These are phyloP conservation scores for Agriopis leucophaearia DNA, from an alignment of 2,888 invertebrate genomes.

Conservation along the genomic window DNA sequence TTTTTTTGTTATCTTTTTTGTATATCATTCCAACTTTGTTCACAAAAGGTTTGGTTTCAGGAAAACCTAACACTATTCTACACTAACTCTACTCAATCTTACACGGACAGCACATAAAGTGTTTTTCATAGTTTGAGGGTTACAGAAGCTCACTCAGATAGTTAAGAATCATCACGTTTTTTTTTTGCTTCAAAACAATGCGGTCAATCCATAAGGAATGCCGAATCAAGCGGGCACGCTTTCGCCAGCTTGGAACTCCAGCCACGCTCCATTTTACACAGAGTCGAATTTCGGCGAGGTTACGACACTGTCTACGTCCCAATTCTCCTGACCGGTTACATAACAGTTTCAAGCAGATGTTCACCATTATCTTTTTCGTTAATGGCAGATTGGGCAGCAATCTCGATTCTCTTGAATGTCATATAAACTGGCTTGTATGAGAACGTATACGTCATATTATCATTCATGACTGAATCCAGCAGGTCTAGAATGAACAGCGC, in stretches of 20 bases:
- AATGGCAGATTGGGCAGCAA: conserved; percentile 29
- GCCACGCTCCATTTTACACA: conserved; percentile 42
- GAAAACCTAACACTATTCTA: no score
- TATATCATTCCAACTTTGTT: no score
- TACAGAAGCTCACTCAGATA: background rate
- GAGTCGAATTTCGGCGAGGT: conserved; percentile 37
- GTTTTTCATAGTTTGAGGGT: no score
- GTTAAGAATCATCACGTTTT: background rate
- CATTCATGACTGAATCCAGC: background rate
- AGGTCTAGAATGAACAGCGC: no score
- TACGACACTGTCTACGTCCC: conserved; percentile 41
- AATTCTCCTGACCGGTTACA: conserved; percentile 40
- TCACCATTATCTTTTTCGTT: conserved; percentile 39
- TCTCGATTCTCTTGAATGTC: conserved; percentile 22
- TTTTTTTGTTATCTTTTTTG: no score
- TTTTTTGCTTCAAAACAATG: background rate
- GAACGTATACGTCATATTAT: background rate
- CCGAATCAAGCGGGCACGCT: conserved; percentile 1
- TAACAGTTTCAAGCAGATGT: conserved; percentile 40
- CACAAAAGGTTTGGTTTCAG: no score
- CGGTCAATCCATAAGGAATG: background rate
- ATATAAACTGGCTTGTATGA: conserved; percentile 9
- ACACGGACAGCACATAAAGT: no score
- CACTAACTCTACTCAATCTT: no score
- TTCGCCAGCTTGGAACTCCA: conserved; percentile 6